These are phyloP conservation scores for Drosophila repletoides DNA, from an alignment of 1,140 invertebrate species.

Conservation along the genomic window DNA sequence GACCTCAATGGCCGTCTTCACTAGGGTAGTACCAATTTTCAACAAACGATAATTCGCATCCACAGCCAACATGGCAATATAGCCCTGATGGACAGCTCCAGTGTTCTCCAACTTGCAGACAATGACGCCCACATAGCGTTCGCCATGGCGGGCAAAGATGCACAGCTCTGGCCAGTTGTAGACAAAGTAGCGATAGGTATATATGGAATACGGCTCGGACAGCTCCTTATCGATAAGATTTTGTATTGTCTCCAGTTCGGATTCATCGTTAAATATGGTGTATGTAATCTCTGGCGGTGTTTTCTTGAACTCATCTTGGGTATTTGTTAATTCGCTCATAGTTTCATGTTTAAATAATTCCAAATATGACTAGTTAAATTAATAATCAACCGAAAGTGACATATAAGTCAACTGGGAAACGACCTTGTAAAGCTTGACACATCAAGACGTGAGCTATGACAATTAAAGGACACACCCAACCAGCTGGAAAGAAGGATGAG, in stretches of 20 bases:
- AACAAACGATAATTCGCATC: constrained; percentile 95
- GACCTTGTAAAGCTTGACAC: constrained; percentile 27
- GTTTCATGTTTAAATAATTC: constrained; percentile 10
- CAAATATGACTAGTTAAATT: too few relatives aligned
- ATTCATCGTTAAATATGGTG: constrained; percentile 35
- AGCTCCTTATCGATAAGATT: constrained; percentile 98
- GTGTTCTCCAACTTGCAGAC: constrained; percentile 96
- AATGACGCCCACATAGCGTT: constrained; percentile 96
- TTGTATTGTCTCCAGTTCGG: constrained; percentile 87
- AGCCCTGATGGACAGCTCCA: constrained; percentile 91
- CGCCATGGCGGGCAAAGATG: constrained; percentile 93
- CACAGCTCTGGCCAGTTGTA: constrained; percentile 99
- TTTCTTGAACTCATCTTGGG: not conserved
- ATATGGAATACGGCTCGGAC: constrained; percentile 99
- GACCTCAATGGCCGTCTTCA: constrained; percentile 89
- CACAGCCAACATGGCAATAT: constrained; percentile 99
- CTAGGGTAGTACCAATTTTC: constrained; percentile 91
- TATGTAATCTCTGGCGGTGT: constrained; percentile 19
- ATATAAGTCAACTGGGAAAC: not conserved
- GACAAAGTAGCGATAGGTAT: constrained; percentile 99
- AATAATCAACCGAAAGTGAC: not conserved
- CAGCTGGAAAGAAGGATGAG: not conserved
- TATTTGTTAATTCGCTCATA: constrained; percentile 6
- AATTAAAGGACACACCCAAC: constrained; percentile 58
- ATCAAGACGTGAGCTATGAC: constrained; percentile 42